Conservation (phyloP, 1,140 invertebrate genomes). For the Chrysopa pallens region DNA sequence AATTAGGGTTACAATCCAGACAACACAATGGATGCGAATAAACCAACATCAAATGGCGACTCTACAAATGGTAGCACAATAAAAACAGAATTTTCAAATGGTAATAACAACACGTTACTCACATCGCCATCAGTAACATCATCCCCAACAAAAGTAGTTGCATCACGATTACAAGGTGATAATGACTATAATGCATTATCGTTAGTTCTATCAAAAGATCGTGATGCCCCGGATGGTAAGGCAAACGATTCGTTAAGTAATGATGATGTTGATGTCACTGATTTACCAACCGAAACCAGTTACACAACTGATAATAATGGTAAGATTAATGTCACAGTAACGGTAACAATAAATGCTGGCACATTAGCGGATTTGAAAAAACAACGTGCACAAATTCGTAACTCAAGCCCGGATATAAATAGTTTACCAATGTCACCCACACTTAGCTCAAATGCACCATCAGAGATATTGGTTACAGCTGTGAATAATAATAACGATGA, state of each 20-base stretch:
- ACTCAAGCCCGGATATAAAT: constrained; percentile 28
- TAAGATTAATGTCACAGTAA: constrained; percentile 60
- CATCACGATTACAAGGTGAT: too few relatives aligned
- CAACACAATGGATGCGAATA: too few relatives aligned
- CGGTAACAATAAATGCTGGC: constrained; percentile 37
- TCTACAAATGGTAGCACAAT: too few relatives aligned
- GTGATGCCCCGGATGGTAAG: constrained; percentile 58
- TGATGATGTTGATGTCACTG: constrained; percentile 51
- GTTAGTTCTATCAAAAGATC: constrained; percentile 24
- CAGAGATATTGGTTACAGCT: not conserved
- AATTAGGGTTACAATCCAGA: too few relatives aligned
- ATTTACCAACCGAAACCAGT: constrained; percentile 59
- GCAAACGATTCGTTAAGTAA: constrained; percentile 43
- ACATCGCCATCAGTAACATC: too few relatives aligned
- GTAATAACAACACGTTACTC: too few relatives aligned
- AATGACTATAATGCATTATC: too few relatives aligned
- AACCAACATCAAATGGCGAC: too few relatives aligned
- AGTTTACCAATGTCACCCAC: constrained; percentile 10
- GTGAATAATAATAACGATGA: not conserved
- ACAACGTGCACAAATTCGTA: constrained; percentile 63
- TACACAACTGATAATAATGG: constrained; percentile 62
- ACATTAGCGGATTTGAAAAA: constrained; percentile 82
- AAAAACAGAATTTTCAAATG: too few relatives aligned
- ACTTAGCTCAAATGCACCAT: constrained; percentile 9
- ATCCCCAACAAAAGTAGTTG: too few relatives aligned